Conservation (phyloP, 2,888 invertebrate genomes). For the Ectropis crepuscularia region DNA sequence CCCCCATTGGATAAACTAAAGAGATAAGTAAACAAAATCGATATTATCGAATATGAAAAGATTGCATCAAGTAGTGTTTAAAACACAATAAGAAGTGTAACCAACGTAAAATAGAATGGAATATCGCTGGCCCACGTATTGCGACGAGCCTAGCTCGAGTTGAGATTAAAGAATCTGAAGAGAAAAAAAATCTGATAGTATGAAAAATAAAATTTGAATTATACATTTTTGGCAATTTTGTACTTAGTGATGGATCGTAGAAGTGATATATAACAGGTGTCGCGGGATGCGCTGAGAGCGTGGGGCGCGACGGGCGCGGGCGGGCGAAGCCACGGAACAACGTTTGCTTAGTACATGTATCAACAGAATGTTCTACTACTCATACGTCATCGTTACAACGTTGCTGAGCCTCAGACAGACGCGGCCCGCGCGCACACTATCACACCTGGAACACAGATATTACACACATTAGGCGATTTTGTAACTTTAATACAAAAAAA, state of each 20-base stretch:
- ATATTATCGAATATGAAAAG: constrained; percentile 44
- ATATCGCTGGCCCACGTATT: constrained; percentile 58
- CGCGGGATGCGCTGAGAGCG: neutral
- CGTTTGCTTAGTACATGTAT: constrained; percentile 79
- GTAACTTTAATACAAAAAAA: too few relatives aligned
- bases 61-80: constrained; percentile 56
- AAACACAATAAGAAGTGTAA: constrained; percentile 58
- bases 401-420: constrained; percentile 45
- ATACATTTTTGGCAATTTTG: constrained; percentile 83
- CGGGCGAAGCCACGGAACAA: constrained; percentile 71
- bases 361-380: constrained; percentile 81
- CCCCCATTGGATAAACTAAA: constrained; percentile 45
- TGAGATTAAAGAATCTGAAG: constrained; percentile 44
- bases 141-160: constrained; percentile 58
- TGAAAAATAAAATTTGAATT: constrained; percentile 52
- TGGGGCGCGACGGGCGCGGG: constrained; percentile 44
- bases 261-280: constrained; percentile 54
- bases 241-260: constrained; percentile 79
- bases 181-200: constrained; percentile 49
- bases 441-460: constrained; percentile 60
- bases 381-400: constrained; percentile 57
- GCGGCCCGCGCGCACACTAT: constrained; percentile 58
- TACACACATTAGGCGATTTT: neutral
- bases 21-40: constrained; percentile 38
- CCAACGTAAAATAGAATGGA: constrained; percentile 53